Percentiles rank a stretch among this genome's conserved stretches.
These are phyloP conservation scores for Stictocephala bisonia DNA, from an alignment of 2,888 invertebrate genomes.

Conservation along the genomic window DNA sequence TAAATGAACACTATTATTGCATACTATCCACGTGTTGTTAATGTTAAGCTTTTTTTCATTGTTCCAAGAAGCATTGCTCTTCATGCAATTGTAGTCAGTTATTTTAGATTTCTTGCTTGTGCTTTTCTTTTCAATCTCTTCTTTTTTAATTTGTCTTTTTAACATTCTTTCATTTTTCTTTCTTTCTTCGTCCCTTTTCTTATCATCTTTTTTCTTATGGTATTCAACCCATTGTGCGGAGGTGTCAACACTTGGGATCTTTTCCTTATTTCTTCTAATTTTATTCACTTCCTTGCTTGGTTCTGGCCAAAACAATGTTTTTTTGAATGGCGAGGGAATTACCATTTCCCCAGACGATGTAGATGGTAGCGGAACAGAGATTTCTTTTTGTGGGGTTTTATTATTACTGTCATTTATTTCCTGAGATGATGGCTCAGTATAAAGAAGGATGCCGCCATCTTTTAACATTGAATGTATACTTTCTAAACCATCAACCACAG, in stretches of 20 bases:
- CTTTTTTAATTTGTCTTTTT: conserved; percentile 8
- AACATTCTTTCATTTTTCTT: neutral
- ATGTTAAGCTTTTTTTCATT: neutral
- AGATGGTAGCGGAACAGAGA: too few species aligned
- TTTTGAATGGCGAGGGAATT: neutral
- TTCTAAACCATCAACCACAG: neutral
- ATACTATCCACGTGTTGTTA: conserved; percentile 6
- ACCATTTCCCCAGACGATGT: neutral
- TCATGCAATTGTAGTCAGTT: conserved; percentile 1
- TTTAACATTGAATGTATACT: neutral
- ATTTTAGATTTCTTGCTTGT: neutral
- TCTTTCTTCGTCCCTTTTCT: neutral
- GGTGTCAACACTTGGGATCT: conserved; percentile 12
- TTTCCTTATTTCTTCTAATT: conserved; percentile 1
- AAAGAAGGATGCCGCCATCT: neutral
- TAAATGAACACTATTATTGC: neutral
- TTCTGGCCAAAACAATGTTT: conserved; percentile 9
- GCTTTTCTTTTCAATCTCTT: neutral
- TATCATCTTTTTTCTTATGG: neutral
- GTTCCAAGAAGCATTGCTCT: conserved; percentile 3
- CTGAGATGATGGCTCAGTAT: neutral
- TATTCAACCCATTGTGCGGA: neutral
- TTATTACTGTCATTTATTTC: neutral
- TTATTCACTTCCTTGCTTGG: neutral
- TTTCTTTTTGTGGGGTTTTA: neutral